Conservation (phyloP, 2,113 vertebrate species). For the Athene noctua region DNA sequence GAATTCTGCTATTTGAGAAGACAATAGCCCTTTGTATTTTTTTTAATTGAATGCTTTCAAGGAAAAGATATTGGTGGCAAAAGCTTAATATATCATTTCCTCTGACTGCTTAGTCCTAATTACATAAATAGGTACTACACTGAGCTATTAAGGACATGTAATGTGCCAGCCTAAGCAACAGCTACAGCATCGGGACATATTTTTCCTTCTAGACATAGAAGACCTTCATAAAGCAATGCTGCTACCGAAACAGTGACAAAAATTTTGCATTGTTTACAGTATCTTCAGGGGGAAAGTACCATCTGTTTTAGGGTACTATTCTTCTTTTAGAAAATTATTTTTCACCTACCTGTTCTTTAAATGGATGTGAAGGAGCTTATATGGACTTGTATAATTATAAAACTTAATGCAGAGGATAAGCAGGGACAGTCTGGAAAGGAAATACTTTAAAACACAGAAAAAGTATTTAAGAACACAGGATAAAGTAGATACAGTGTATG, state of each 20-base stretch:
- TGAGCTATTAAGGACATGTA: conserved; percentile 9
- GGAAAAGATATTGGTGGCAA: background rate
- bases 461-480: background rate
- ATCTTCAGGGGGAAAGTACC: background rate
- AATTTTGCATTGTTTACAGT: background rate
- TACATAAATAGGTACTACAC: conserved; percentile 14
- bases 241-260: conserved; percentile 10
- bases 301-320: background rate
- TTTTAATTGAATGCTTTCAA: background rate
- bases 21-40: background rate
- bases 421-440: background rate
- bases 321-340: background rate
- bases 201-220: conserved; percentile 40
- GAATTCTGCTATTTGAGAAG: conserved; percentile 26
- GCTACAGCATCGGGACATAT: conserved; percentile 6
- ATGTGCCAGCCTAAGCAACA: conserved; percentile 2
- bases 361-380: background rate
- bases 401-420: background rate
- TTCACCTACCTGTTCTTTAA: background rate
- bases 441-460: background rate
- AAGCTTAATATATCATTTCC: conserved; percentile 36
- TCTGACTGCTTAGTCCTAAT: conserved; percentile 33
- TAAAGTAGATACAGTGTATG: background rate
- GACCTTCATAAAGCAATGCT: background rate
- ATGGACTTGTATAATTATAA: background rate